Evolutionary conservation across 2,888 invertebrate species (phyloP).

Genomic region (Acleris emargana): DNA sequence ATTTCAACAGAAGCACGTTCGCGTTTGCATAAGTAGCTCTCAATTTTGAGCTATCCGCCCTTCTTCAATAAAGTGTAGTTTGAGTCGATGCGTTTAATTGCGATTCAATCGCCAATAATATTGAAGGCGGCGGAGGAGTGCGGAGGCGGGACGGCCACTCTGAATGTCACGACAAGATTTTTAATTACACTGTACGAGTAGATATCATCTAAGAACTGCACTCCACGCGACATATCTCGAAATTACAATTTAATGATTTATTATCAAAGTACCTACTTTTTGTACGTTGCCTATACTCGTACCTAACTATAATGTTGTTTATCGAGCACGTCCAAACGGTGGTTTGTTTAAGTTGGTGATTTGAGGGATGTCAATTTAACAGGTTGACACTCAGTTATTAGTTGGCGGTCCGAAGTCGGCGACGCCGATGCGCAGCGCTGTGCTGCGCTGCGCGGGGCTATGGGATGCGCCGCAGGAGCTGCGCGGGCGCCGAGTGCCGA

Average conservation of each 20-base stretch:
- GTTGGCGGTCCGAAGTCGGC: background rate
- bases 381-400: background rate
- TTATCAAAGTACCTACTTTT: background rate
- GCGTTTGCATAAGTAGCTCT: conserved; percentile 68
- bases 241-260: conserved; percentile 78
- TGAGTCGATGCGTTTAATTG: conserved; percentile 81
- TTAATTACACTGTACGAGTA: conserved; percentile 74
- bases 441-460: background rate
- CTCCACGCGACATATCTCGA: conserved; percentile 71
- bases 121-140: conserved; percentile 76
- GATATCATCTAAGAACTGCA: conserved; percentile 81
- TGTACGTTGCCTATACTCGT: no score
- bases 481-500: conserved; percentile 57
- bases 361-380: background rate
- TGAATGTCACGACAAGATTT: conserved; percentile 84
- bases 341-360: no score
- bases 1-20: conserved; percentile 83
- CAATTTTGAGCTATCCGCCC: conserved; percentile 80
- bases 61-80: conserved; percentile 80
- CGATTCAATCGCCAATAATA: conserved; percentile 83
- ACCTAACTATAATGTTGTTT: no score
- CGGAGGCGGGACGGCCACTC: conserved; percentile 77
- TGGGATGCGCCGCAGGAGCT: conserved; percentile 26
- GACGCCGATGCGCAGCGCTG: background rate
- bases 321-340: no score